Conservation (phyloP, 2,888 invertebrate genomes). For the Fissipunctia ypsillon region DNA sequence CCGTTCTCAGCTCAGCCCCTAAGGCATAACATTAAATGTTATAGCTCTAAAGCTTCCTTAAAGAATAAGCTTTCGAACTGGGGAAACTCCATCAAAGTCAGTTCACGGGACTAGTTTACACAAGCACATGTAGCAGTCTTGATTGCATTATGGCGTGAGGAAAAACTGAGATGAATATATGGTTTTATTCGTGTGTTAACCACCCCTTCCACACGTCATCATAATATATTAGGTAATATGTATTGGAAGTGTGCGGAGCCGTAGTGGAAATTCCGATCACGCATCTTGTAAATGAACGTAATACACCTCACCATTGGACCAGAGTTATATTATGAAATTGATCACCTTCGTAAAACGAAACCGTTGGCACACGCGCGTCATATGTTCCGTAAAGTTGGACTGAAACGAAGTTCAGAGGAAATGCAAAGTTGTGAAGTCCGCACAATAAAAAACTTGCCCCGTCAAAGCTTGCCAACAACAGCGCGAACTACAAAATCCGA, state of each 20-base stretch:
- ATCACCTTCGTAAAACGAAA: conserved; percentile 44
- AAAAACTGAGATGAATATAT: conserved; percentile 45
- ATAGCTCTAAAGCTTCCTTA: conserved; percentile 58
- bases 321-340: conserved; percentile 26
- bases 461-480: conserved; percentile 66
- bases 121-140: conserved; percentile 44
- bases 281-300: conserved; percentile 53
- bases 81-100: conserved; percentile 63
- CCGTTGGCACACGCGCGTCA: conserved; percentile 43
- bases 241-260: conserved; percentile 50
- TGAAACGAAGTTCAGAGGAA: conserved; percentile 45
- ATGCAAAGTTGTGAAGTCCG: conserved; percentile 47
- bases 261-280: conserved; percentile 59
- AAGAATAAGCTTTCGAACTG: conserved; percentile 56
- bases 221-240: conserved; percentile 66
- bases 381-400: conserved; percentile 45
- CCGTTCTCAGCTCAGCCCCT: conserved; percentile 42
- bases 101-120: conserved; percentile 49
- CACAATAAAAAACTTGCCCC: conserved; percentile 58
- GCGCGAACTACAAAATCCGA: conserved; percentile 58
- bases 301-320: conserved; percentile 37
- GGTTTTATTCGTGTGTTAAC: conserved; percentile 39
- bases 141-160: conserved; percentile 44
- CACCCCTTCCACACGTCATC: conserved; percentile 38
- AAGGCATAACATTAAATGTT: conserved; percentile 63